phyloP scores from a whole-genome alignment of 2,113 vertebrate genomes.

The cattle (Bos taurus) region ARS-UCD2.0 NC_037350.1:12212001-12212500 shows the following conservation, averaged over 20 bases:
- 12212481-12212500: conserved; percentile 53
- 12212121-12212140: conserved; percentile 22
- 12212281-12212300: background rate
- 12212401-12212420: conserved; percentile 16
- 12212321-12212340: conserved; percentile 4
- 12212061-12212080: conserved; percentile 45
- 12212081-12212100: background rate
- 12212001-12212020: conserved; percentile 32
- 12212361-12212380: background rate
- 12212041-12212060: conserved; percentile 59
- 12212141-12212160: conserved; percentile 55
- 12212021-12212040: conserved; percentile 62
- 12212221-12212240: background rate
- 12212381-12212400: conserved; percentile 16
- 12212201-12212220: background rate
- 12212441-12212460: background rate
- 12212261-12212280: background rate
- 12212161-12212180: background rate
- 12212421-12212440: background rate
- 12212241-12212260: background rate
- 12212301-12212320: too few species aligned
- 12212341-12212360: background rate
- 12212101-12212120: conserved; percentile 36
- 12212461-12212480: conserved; percentile 44
- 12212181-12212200: background rate